phyloP scores from a whole-genome alignment of 2,888 invertebrate species.

The Dendrolimus pini region DNA sequence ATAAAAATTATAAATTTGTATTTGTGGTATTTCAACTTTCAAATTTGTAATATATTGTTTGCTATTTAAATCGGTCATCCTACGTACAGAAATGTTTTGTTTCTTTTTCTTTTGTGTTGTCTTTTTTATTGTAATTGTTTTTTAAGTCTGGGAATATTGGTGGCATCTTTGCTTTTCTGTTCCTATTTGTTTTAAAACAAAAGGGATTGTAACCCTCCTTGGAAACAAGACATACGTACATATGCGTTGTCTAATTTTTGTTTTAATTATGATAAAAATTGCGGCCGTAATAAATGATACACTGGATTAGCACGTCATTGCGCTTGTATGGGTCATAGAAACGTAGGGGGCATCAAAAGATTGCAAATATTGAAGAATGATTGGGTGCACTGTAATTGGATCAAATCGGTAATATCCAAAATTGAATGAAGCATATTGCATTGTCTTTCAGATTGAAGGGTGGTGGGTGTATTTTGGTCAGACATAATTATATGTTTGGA shows the following conservation, averaged over 20 bases:
- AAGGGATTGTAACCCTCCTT: not conserved
- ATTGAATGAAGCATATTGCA: constrained; percentile 11
- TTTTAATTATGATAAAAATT: constrained; percentile 21
- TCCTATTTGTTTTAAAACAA: not conserved
- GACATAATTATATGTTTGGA: too few species aligned
- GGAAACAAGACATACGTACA: not conserved
- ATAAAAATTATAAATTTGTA: too few species aligned
- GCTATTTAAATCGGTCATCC: not conserved
- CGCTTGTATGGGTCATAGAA: constrained; percentile 41
- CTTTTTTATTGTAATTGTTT: not conserved
- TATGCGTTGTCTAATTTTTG: not conserved
- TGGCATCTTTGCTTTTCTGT: too few species aligned
- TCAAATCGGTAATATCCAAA: constrained; percentile 13
- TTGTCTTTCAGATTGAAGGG: constrained; percentile 9
- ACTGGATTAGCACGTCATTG: constrained; percentile 44
- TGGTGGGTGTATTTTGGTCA: constrained; percentile 10
- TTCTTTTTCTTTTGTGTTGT: constrained; percentile 5
- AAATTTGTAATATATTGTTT: too few species aligned
- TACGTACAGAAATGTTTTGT: not conserved
- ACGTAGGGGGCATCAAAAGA: constrained; percentile 26
- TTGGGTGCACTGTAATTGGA: constrained; percentile 34
- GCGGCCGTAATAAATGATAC: constrained; percentile 32
- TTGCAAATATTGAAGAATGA: constrained; percentile 7
- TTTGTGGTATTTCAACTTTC: too few species aligned
- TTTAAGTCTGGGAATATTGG: too few species aligned